phyloP scores from a whole-genome alignment of 2,797 vertebrate species.

The Luscinia luscinia region DNA sequence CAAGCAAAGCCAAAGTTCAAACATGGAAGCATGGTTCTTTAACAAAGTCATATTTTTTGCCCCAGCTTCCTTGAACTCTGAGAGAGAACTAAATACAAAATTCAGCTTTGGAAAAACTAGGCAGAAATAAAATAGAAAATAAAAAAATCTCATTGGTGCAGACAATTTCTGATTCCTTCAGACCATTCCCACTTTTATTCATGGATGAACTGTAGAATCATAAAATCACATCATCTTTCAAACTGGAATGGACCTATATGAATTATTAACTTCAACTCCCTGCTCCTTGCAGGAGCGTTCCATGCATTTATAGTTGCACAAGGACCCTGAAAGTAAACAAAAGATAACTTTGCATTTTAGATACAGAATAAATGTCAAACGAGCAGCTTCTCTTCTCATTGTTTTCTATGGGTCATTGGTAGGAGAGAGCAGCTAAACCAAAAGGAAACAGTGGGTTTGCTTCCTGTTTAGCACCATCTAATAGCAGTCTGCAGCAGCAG shows the following conservation, averaged over 20 bases:
- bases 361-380: background rate
- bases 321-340: background rate
- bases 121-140: background rate
- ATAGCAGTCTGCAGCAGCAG: background rate
- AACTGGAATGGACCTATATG: background rate
- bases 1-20: constrained; percentile 34
- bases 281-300: background rate
- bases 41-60: background rate
- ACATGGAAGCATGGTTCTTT: background rate
- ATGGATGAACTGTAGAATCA: background rate
- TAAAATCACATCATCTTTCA: background rate
- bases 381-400: background rate
- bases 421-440: background rate
- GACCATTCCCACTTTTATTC: background rate
- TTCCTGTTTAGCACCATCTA: background rate
- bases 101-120: background rate
- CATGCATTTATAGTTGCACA: background rate
- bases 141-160: background rate
- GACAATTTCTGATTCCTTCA: background rate
- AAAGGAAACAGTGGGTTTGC: background rate
- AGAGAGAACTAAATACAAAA: background rate
- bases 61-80: background rate
- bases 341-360: background rate
- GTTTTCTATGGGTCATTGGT: background rate
- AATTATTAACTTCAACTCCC: background rate